Base-by-base conservation (phyloP, 2,888 invertebrate genomes). In the Phengaris alcon region DNA sequence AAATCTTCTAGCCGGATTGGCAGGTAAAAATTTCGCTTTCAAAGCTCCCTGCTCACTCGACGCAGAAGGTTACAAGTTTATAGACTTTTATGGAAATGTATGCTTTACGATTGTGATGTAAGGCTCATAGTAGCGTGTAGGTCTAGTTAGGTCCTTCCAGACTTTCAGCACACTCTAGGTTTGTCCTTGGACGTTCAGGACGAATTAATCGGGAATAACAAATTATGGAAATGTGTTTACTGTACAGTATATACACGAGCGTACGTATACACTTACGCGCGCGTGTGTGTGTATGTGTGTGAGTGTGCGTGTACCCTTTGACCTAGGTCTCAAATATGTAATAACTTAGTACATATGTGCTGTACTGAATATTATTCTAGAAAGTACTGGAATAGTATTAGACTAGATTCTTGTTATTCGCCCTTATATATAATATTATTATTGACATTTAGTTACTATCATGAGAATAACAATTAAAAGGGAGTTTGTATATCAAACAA, bases 1-100 rank as follows among this genome's bases (percentile, higher is more conserved):
- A 22, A 77, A 80, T 81, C 68, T 79, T 12, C 75, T 75, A 77
- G 74, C 74, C 15, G n/a, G 7, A 22, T 73, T n/a, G 46, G 77
- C 88, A 90, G 91, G 92, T 91, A 93, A 88, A 88, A 92, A 90
- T 92, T 92, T 92, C 91, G 90, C 91, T 93, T 93, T 93, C 92
- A 89, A 90, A 91, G 88, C 87, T 85, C 81, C 77, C 80, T 78
- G 76, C 77, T 77, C 77, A 70, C 76, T 54, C 76, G 73, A 78
- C 76, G 74, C 76, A 77, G 80, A 91, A 87, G 77, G 87, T 76
- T 79, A 76, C 85, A 92, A 82, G 80, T 81, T 51, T 22, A 57
- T n/a, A 75, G 46, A 72, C 54, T 72, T 73, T 75, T 51, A 74
- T 54, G 59, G 35, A 54, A 84, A 80, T 78, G 75, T 80, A 73